These are phyloP conservation scores for Emydocephalus ijimae DNA, from an alignment of 2,113 vertebrate genomes.

Conservation along the genomic window DNA sequence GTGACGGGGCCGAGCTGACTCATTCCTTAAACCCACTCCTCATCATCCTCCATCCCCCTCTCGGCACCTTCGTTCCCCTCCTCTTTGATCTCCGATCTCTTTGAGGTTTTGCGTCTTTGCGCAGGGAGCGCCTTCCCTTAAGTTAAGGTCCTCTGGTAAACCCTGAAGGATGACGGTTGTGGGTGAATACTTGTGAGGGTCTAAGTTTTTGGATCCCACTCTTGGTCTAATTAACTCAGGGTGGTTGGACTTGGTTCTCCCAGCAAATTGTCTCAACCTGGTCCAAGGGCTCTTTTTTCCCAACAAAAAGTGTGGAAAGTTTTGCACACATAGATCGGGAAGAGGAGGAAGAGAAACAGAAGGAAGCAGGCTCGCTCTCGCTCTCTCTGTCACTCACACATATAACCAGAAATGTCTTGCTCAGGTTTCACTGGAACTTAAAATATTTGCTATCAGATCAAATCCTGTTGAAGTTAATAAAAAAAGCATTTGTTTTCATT, in stretches of 20 bases:
- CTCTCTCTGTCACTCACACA: neutral
- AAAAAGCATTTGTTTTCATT: neutral
- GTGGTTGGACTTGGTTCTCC: neutral
- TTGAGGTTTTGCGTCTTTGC: neutral
- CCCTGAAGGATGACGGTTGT: neutral
- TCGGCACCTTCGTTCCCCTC: neutral
- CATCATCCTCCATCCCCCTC: neutral
- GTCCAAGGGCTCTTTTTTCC: neutral
- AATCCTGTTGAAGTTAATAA: neutral
- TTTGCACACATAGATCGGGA: neutral
- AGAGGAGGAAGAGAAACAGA: neutral
- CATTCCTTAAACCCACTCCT: constrained; percentile 30
- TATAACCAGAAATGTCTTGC: neutral
- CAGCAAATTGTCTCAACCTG: neutral
- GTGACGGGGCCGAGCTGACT: constrained; percentile 71
- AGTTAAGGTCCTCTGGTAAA: neutral
- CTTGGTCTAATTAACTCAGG: neutral
- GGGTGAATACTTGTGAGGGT: neutral
- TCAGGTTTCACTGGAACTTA: neutral
- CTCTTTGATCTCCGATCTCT: neutral
- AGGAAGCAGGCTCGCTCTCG: neutral
- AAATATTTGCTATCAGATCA: neutral
- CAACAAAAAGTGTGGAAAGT: neutral
- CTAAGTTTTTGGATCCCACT: neutral
- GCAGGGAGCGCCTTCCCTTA: neutral